A percentile compares a stretch with the other conserved stretches of the same genome.
phyloP scores from a whole-genome alignment of 2,888 invertebrate genomes.

The Drosophila infuscata region DNA sequence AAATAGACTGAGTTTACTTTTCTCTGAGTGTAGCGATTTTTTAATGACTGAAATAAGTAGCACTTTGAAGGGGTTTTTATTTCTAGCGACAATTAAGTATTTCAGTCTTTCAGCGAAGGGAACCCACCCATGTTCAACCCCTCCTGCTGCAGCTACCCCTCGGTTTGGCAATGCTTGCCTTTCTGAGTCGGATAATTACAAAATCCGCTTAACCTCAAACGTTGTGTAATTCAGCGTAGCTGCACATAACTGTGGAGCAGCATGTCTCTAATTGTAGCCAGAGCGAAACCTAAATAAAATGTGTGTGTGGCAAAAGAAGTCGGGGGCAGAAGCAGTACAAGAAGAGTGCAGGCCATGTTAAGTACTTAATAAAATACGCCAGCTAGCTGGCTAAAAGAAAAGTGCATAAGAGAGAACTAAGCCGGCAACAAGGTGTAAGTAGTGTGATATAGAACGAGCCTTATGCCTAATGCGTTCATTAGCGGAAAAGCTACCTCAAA shows the following conservation, averaged over 20 bases:
- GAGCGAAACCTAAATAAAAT: constrained; percentile 54
- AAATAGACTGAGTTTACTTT: background rate
- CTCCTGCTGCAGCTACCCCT: background rate
- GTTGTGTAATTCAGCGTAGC: constrained; percentile 79
- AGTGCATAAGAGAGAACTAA: constrained; percentile 44
- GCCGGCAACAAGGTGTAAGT: constrained; percentile 70
- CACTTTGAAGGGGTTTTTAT: background rate
- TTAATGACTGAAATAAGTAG: constrained; percentile 9
- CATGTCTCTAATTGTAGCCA: constrained; percentile 69
- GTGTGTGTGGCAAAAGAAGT: constrained; percentile 29
- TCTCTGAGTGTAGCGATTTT: background rate
- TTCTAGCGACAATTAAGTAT: constrained; percentile 18
- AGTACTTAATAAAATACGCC: constrained; percentile 54
- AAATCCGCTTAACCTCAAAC: constrained; percentile 83
- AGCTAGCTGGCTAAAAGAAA: background rate
- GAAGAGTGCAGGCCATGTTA: constrained; percentile 14
- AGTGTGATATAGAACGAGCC: constrained; percentile 45
- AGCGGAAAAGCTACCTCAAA: constrained; percentile 81
- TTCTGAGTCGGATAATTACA: constrained; percentile 82
- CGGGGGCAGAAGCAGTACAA: background rate
- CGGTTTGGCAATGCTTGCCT: constrained; percentile 41
- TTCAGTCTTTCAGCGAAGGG: background rate
- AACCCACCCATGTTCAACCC: constrained; percentile 1
- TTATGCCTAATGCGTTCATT: constrained; percentile 77
- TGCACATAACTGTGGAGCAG: constrained; percentile 44